Percentiles rank a stretch among this genome's conserved stretches.
phyloP scores from a whole-genome alignment of 2,888 invertebrate genomes.

The Dendrolimus pini region DNA sequence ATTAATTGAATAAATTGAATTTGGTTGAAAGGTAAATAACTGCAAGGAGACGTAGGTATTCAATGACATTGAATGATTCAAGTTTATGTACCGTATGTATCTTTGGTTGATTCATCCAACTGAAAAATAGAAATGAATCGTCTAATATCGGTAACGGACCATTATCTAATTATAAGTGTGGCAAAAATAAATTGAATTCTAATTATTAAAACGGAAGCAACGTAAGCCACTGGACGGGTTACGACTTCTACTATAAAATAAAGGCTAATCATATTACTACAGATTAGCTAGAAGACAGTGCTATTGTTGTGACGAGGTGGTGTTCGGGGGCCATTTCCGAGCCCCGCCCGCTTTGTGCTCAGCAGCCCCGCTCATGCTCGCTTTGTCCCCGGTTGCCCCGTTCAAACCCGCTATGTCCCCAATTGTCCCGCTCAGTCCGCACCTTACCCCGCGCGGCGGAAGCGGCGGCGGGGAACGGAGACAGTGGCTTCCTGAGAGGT shows the following conservation, averaged over 20 bases:
- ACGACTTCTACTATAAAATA: background rate
- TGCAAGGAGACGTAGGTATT: too few species aligned
- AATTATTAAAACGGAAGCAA: too few species aligned
- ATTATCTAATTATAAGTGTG: too few species aligned
- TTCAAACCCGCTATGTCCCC: slow-evolving; percentile 8
- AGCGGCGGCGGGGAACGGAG: slow-evolving; percentile 66
- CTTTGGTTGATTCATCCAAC: too few species aligned
- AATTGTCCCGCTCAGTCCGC: slow-evolving; percentile 14
- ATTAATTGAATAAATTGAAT: too few species aligned
- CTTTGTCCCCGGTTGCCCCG: background rate
- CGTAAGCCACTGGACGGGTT: too few species aligned
- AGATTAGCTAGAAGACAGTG: slow-evolving; percentile 20
- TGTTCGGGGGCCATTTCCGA: slow-evolving; percentile 18
- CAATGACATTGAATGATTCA: too few species aligned
- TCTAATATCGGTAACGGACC: too few species aligned
- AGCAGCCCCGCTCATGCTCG: slow-evolving; percentile 10
- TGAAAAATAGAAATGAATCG: too few species aligned
- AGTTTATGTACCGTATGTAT: too few species aligned
- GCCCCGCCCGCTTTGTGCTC: slow-evolving; percentile 5
- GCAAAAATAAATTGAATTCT: too few species aligned
- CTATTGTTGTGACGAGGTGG: slow-evolving; percentile 50
- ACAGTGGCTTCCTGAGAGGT: slow-evolving; percentile 65
- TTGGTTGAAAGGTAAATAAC: too few species aligned
- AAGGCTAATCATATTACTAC: background rate
- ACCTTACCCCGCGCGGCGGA: slow-evolving; percentile 35